These are phyloP conservation scores for Watsonalla cultraria DNA, from an alignment of 2,888 invertebrate genomes.

Conservation along the genomic window DNA sequence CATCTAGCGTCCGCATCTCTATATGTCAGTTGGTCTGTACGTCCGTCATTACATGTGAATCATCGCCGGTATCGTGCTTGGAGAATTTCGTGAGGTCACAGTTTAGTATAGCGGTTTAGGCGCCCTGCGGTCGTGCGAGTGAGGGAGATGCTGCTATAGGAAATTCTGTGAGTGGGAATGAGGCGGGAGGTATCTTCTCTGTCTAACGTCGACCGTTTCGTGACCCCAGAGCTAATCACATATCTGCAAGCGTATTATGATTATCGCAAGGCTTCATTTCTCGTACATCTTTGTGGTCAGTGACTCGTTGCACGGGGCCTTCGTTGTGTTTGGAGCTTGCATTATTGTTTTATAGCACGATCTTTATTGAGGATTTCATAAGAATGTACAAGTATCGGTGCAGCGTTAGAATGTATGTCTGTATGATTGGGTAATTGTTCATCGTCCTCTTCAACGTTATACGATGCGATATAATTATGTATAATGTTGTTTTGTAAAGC, in stretches of 20 bases:
- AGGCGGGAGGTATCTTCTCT: constrained; percentile 48
- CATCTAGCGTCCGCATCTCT: constrained; percentile 63
- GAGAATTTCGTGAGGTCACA: constrained; percentile 78
- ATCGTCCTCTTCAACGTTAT: too few species aligned
- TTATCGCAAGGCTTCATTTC: constrained; percentile 71
- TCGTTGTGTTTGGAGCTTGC: constrained; percentile 39
- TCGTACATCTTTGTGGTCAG: constrained; percentile 70
- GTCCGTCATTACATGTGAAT: constrained; percentile 72
- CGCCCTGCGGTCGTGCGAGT: constrained; percentile 69
- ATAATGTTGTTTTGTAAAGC: too few species aligned
- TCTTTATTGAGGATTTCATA: constrained; percentile 27
- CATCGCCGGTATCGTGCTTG: constrained; percentile 66
- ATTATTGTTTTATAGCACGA: constrained; percentile 39
- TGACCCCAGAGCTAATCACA: constrained; percentile 76
- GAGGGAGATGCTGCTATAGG: constrained; percentile 44
- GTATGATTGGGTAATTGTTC: neutral
- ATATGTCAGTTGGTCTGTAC: constrained; percentile 53
- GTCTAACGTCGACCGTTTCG: constrained; percentile 73
- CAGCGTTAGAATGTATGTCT: constrained; percentile 6
- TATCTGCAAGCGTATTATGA: constrained; percentile 77
- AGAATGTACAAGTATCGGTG: neutral
- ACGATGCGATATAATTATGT: too few species aligned
- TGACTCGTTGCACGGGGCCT: constrained; percentile 53
- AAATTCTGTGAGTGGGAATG: constrained; percentile 32
- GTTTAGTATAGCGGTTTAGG: constrained; percentile 76